Conservation (phyloP, 35 echinoderm and acorn worm genomes). For the Strongylocentrotus purpuratus region DNA sequence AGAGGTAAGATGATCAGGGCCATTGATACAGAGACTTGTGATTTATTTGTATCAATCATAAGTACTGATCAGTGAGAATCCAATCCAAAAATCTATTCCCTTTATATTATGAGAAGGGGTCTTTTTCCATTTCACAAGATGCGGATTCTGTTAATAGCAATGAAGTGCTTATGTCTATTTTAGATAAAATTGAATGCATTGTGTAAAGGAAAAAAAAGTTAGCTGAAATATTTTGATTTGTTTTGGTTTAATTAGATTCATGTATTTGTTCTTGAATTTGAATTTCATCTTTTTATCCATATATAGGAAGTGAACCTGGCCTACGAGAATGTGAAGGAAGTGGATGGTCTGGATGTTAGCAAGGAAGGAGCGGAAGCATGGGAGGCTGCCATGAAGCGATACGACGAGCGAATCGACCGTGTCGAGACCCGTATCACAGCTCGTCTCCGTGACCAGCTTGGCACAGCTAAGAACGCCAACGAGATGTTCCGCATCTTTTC, state of each 20-base stretch:
- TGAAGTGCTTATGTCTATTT: too few relatives aligned
- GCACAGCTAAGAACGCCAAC: constrained; percentile 99
- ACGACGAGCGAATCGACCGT: constrained; percentile 96
- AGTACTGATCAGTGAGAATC: not conserved
- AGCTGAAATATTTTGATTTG: not conserved
- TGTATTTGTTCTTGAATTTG: not conserved
- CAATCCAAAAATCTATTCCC: too few relatives aligned
- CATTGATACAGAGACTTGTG: not conserved
- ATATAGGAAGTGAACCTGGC: constrained; percentile 93
- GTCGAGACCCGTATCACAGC: constrained; percentile 97
- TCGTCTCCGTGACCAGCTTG: constrained; percentile 97
- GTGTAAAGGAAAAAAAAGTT: too few relatives aligned
- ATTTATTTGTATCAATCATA: not conserved
- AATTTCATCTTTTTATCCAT: not conserved
- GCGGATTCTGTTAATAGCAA: too few relatives aligned
- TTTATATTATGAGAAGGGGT: too few relatives aligned
- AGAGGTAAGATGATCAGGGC: constrained; percentile 67
- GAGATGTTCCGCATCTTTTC: constrained; percentile 99
- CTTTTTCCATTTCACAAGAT: too few relatives aligned
- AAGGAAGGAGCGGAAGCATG: constrained; percentile 95
- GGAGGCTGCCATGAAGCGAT: constrained; percentile 98
- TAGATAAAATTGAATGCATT: too few relatives aligned
- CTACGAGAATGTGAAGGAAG: constrained; percentile 98
- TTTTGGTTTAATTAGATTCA: not conserved
- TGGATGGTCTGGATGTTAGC: constrained; percentile 95